Conservation (phyloP, 1,140 invertebrate species). For the Listronotus oregonensis region DNA sequence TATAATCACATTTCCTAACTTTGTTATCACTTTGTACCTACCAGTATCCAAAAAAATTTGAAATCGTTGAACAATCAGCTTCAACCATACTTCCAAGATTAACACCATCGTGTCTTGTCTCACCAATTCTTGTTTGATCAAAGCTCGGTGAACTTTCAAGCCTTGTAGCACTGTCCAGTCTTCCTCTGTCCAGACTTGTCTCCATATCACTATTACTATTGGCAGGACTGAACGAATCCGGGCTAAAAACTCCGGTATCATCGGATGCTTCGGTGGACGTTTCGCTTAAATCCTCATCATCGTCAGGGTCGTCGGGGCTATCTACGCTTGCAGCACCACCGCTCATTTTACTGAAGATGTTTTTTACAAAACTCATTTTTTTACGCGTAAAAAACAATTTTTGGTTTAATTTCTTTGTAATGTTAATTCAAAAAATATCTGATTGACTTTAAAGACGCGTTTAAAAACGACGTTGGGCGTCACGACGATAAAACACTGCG, state of each 20-base stretch:
- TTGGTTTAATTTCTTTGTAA: not conserved
- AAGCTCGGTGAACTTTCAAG: not conserved
- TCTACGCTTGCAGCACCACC: conserved; percentile 26
- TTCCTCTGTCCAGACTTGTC: conserved; percentile 25
- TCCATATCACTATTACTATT: conserved; percentile 49
- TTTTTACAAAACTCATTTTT: conserved; percentile 52
- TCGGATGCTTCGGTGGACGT: conserved; percentile 46
- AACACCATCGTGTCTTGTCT: not conserved
- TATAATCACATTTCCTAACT: no score
- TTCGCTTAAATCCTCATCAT: conserved; percentile 49
- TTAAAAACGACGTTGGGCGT: conserved; percentile 25
- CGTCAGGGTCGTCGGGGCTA: conserved; percentile 40
- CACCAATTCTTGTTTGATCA: conserved; percentile 7
- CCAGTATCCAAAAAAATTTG: conserved; percentile 55
- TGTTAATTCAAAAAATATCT: not conserved
- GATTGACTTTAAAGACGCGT: conserved; percentile 4
- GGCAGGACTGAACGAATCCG: conserved; percentile 38
- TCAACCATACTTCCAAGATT: conserved; percentile 29
- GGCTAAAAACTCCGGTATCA: conserved; percentile 48
- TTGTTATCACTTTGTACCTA: conserved; percentile 25
- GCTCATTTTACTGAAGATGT: conserved; percentile 47
- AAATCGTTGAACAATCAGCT: conserved; percentile 52
- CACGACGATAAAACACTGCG: conserved; percentile 35
- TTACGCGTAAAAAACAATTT: not conserved
- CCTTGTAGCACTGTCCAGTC: not conserved